Base-by-base conservation (phyloP, 53 echinoderm and acorn worm genomes). In the Stichopus horrens region DNA sequence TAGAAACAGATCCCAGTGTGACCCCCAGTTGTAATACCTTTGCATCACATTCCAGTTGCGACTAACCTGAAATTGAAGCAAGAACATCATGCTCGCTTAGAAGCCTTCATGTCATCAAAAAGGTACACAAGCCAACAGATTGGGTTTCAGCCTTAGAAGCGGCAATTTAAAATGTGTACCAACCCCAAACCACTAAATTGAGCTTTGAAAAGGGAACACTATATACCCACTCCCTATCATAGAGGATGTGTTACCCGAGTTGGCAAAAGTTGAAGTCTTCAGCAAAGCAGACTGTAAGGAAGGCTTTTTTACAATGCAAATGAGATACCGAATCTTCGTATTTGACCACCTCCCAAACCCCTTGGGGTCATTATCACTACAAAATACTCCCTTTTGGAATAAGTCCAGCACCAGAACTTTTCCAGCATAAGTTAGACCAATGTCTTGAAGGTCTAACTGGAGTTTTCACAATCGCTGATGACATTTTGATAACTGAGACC, bases 301-400 rank as follows among this genome's bases (percentile, higher is more conserved):
- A 73, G 82, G 89, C 19, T 93, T 91, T 67, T 76, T 91, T 21
- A 86, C 93, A 93, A 56, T 91, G 91, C 53, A 57, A 73, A 65
- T 76, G 91, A 9, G 91, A 93, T 75, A n/a, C 76, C 18, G 87
- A 82, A 23, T 94, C 90, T 18, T 88, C 90, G 4, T 56, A 74
- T 22, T 79, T 94, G 73, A 53, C 88, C 1, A 94, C 91, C 10
- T 94, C 91, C 77, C 94, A 91, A 63, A 91, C 91, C 52, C 91
- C 94, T 9, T 94, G 90, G 90, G 94, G 91, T 13, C 86, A 89
- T 23, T 92, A 92, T 67, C 23, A 83, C 9, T 94, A 89, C 21
- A 79, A 84, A 9, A 54, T 90, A 59, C 73, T 94, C 82, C 94
- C 92, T 11, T 94, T 94, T 90, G 92, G 94, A 11, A 88, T 94